These are phyloP conservation scores for Tillus elongatus DNA, from an alignment of 2,888 invertebrate species.

Conservation along the genomic window DNA sequence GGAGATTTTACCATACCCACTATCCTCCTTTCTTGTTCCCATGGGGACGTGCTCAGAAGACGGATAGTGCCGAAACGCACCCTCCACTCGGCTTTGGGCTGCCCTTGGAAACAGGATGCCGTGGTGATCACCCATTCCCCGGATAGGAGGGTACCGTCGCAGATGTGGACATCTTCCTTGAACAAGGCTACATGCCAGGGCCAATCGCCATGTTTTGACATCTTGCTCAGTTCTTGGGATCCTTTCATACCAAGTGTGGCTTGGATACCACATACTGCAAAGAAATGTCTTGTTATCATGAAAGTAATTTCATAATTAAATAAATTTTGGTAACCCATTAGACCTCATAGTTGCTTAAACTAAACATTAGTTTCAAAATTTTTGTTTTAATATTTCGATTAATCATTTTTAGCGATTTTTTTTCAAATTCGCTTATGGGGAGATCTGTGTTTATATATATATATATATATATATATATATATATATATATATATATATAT, in stretches of 20 bases:
- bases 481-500: too few species aligned
- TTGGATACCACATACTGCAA: slow-evolving; percentile 40
- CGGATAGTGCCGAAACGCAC: slow-evolving; percentile 70
- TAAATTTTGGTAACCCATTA: not conserved
- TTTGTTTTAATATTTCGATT: too few species aligned
- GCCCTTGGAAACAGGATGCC: slow-evolving; percentile 76
- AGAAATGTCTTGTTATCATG: not conserved
- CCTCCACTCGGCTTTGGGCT: slow-evolving; percentile 80
- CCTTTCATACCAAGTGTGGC: slow-evolving; percentile 30
- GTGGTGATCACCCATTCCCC: slow-evolving; percentile 79
- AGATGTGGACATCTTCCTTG: slow-evolving; percentile 76
- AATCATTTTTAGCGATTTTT: too few species aligned
- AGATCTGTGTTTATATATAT: too few species aligned
- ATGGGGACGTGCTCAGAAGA: slow-evolving; percentile 70
- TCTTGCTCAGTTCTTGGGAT: slow-evolving; percentile 49
- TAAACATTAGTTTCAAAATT: too few species aligned
- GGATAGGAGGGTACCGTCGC: slow-evolving; percentile 77
- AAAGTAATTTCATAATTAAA: not conserved
- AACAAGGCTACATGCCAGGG: slow-evolving; percentile 85
- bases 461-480: too few species aligned
- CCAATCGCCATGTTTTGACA: slow-evolving; percentile 77
- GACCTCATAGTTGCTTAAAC: too few species aligned
- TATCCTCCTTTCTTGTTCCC: slow-evolving; percentile 77
- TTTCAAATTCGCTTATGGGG: too few species aligned
- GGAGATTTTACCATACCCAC: slow-evolving; percentile 84